These are phyloP conservation scores for Phalacrocorax aristotelis DNA, from an alignment of 2,113 vertebrate species.

Conservation along the genomic window DNA sequence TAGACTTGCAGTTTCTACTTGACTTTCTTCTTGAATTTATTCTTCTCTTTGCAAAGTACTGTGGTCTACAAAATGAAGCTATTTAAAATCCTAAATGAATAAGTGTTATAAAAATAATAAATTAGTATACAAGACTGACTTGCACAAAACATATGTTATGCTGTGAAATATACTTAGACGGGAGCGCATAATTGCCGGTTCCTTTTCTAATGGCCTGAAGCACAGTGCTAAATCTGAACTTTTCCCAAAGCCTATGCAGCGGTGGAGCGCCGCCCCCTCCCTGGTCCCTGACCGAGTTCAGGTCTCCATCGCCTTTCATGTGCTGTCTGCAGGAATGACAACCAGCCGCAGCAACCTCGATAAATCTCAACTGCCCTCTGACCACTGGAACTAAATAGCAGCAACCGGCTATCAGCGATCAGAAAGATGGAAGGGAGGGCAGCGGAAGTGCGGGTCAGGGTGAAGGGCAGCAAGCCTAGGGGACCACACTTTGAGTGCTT, in stretches of 20 bases:
- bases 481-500: fast-evolving
- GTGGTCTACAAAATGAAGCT: constrained; percentile 28
- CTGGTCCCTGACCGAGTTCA: not conserved
- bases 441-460: not conserved
- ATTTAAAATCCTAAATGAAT: constrained; percentile 60
- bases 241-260: not conserved
- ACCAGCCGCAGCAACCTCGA: not conserved
- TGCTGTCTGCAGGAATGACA: not conserved
- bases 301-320: not conserved
- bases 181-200: constrained; percentile 27
- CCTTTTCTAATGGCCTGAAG: constrained; percentile 55
- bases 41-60: not conserved
- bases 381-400: not conserved
- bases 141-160: constrained; percentile 51
- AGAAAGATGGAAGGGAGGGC: not conserved
- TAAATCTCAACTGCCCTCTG: not conserved
- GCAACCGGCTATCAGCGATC: fast-evolving
- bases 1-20: constrained; percentile 20
- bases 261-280: fast-evolving
- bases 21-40: constrained; percentile 40
- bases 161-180: constrained; percentile 22
- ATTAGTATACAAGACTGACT: constrained; percentile 46
- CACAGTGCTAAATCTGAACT: constrained; percentile 15
- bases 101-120: constrained; percentile 64
- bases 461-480: not conserved